phyloP scores from a whole-genome alignment of 2,797 vertebrate genomes.

The Hephaestus fuliginosus region DNA sequence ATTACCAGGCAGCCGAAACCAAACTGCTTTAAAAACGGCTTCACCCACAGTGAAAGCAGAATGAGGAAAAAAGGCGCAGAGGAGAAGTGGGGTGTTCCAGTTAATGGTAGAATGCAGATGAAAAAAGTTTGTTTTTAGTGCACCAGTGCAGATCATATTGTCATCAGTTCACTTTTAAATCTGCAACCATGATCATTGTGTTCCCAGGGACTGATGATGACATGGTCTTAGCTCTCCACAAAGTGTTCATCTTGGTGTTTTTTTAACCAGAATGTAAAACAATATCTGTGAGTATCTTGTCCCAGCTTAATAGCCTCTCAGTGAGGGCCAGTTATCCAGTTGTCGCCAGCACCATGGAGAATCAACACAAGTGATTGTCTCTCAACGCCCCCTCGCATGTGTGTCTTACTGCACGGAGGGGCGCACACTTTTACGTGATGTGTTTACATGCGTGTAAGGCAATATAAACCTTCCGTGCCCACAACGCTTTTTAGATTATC shows the following conservation, averaged over 20 bases:
- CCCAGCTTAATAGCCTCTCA: slow-evolving; percentile 43
- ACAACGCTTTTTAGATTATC: slow-evolving; percentile 50
- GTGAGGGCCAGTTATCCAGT: slow-evolving; percentile 63
- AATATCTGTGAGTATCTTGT: slow-evolving; percentile 67
- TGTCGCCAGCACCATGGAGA: slow-evolving; percentile 75
- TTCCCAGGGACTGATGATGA: slow-evolving; percentile 61
- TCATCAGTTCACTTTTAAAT: slow-evolving; percentile 60
- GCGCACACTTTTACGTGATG: slow-evolving; percentile 34
- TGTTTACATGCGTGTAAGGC: slow-evolving; percentile 56
- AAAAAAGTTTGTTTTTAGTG: slow-evolving; percentile 60
- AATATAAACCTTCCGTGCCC: slow-evolving; percentile 45
- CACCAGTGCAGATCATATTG: slow-evolving; percentile 75
- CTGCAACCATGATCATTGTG: slow-evolving; percentile 51
- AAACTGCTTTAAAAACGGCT: slow-evolving; percentile 59
- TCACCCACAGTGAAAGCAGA: slow-evolving; percentile 51
- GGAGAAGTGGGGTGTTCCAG: slow-evolving; percentile 57
- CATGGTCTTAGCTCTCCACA: slow-evolving; percentile 39
- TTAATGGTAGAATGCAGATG: slow-evolving; percentile 55
- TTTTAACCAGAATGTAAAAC: slow-evolving; percentile 67
- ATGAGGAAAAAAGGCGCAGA: slow-evolving; percentile 45
- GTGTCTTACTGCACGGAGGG: slow-evolving; percentile 46
- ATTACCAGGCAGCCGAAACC: slow-evolving; percentile 55
- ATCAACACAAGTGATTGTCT: slow-evolving; percentile 78
- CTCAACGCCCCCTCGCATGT: slow-evolving; percentile 52
- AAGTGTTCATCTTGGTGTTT: slow-evolving; percentile 53